These are phyloP conservation scores for Halcyon malimbica DNA, from an alignment of 2,113 vertebrate species.

Conservation along the genomic window DNA sequence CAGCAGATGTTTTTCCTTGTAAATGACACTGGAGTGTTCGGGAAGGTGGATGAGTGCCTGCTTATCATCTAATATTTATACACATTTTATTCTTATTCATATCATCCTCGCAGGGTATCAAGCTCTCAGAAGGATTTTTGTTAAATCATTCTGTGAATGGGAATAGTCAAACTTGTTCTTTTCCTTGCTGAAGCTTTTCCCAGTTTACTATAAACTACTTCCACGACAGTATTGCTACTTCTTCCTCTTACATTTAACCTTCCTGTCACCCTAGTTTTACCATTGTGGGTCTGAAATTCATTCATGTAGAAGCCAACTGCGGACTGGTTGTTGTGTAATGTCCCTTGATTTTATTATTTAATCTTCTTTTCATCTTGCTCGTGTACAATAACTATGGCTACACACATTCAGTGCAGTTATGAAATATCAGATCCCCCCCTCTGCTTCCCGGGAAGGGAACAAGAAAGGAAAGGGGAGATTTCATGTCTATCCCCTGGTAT, in stretches of 20 bases:
- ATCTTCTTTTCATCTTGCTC: conserved; percentile 39
- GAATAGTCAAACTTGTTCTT: neutral
- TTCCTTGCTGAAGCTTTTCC: neutral
- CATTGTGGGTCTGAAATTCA: conserved; percentile 11
- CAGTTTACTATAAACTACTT: neutral
- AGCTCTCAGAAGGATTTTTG: neutral
- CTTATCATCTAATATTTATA: conserved; percentile 16
- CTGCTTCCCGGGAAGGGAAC: neutral
- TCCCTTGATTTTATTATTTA: conserved; percentile 29
- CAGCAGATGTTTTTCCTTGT: neutral
- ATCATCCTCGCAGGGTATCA: neutral
- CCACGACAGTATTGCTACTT: neutral
- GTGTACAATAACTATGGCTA: neutral
- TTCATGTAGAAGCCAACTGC: neutral
- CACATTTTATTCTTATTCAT: neutral
- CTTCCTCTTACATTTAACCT: conserved; percentile 5
- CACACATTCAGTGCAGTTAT: neutral
- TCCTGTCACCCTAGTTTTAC: conserved; percentile 7
- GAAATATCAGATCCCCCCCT: neutral
- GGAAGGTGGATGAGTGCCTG: neutral
- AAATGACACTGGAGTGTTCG: neutral
- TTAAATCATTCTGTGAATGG: neutral
- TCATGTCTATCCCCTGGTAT: conserved; percentile 50
- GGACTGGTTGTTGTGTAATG: neutral
- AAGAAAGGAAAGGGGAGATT: conserved; percentile 30